These are phyloP conservation scores for Zeugodacus cucurbitae DNA, from an alignment of 1,140 invertebrate species.

Conservation along the genomic window DNA sequence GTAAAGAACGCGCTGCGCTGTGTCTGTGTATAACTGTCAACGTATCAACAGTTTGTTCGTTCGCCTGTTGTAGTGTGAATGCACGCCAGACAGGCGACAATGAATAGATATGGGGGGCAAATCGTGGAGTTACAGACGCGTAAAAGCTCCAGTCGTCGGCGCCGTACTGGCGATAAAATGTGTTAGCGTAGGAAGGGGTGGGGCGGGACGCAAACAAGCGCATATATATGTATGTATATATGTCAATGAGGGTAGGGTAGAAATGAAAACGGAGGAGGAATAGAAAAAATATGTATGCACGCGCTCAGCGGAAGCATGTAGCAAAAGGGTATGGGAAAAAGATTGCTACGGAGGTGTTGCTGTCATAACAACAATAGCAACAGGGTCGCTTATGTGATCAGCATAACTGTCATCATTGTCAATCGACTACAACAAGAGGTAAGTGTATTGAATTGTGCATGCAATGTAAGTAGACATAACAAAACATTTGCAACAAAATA, in stretches of 20 bases:
- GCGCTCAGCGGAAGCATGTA: neutral
- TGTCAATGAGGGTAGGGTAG: neutral
- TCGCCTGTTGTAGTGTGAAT: neutral
- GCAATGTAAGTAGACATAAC: too few species aligned
- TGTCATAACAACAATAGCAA: too few species aligned
- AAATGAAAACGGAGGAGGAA: neutral
- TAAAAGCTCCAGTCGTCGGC: neutral
- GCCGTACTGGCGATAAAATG: neutral
- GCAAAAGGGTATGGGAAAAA: neutral
- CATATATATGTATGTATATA: neutral
- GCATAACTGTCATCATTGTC: neutral
- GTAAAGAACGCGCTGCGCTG: neutral
- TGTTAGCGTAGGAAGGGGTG: neutral
- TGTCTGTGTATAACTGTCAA: constrained; percentile 32
- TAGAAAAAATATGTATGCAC: neutral
- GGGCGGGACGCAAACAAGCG: too few species aligned
- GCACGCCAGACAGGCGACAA: constrained; percentile 8
- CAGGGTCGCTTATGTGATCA: neutral
- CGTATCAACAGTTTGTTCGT: constrained; percentile 47
- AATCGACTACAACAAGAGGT: too few species aligned
- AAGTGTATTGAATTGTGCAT: too few species aligned
- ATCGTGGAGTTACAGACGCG: neutral
- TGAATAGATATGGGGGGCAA: neutral
- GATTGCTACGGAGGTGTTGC: neutral
- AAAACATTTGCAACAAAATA: too few species aligned